These are phyloP conservation scores for Chalcosyrphus nemorum DNA, from an alignment of 2,888 invertebrate genomes.

Conservation along the genomic window DNA sequence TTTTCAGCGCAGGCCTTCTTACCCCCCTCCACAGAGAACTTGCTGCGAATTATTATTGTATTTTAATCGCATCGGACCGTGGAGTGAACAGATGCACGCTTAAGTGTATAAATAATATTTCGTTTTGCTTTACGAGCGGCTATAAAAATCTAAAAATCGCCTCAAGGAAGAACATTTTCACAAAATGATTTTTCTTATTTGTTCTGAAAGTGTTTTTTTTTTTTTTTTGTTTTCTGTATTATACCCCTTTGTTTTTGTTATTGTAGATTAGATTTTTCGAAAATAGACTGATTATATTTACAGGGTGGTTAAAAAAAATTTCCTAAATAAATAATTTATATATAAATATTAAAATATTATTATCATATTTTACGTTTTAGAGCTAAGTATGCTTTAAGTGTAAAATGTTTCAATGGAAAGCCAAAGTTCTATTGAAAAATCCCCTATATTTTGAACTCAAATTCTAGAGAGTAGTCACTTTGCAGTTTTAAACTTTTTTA, in stretches of 20 bases:
- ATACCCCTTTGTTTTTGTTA: background rate
- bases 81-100: constrained; percentile 68
- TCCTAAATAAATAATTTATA: no score
- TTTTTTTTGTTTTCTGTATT: background rate
- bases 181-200: constrained; percentile 24
- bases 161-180: constrained; percentile 61
- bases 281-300: constrained; percentile 1
- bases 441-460: no score
- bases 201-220: background rate
- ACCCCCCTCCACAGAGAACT: constrained; percentile 22
- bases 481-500: no score
- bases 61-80: constrained; percentile 67
- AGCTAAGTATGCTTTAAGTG: no score
- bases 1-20: constrained; percentile 30
- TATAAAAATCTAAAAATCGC: constrained; percentile 55
- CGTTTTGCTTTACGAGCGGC: constrained; percentile 35
- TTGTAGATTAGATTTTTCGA: background rate
- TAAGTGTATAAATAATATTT: constrained; percentile 59
- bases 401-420: no score
- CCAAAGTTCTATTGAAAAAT: no score
- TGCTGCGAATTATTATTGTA: constrained; percentile 68
- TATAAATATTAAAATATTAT: no score
- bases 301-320: constrained; percentile 1
- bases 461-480: no score
- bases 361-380: no score